These are phyloP conservation scores for Lochmaea capreae DNA, from an alignment of 2,888 invertebrate genomes.

Conservation along the genomic window DNA sequence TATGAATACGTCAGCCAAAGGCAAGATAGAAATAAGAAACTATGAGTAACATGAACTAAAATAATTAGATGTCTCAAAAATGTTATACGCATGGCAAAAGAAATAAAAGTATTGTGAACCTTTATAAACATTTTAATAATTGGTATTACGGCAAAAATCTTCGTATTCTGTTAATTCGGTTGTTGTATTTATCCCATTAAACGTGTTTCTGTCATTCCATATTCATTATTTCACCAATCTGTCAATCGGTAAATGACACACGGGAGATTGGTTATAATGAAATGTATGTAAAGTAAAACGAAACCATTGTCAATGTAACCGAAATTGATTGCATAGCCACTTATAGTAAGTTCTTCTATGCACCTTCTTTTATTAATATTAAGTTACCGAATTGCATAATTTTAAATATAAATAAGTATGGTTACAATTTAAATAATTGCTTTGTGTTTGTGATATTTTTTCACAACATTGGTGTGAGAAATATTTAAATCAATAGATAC, in stretches of 20 bases:
- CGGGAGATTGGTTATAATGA: neutral
- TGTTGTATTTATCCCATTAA: neutral
- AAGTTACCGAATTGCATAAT: neutral
- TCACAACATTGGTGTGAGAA: neutral
- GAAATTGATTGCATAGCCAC: neutral
- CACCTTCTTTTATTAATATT: neutral
- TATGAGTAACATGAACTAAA: too few species aligned
- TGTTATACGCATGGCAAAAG: too few species aligned
- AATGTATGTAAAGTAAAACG: neutral
- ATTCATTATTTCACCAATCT: neutral
- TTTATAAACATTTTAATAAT: neutral
- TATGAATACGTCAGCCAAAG: too few species aligned
- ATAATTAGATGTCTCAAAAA: too few species aligned
- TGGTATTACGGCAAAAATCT: neutral
- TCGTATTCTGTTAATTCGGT: neutral
- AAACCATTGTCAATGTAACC: neutral
- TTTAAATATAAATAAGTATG: neutral
- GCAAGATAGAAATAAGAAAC: too few species aligned
- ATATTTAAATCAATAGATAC: neutral
- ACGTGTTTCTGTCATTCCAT: neutral
- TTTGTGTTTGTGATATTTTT: neutral
- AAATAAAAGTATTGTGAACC: too few species aligned
- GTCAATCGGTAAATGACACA: neutral
- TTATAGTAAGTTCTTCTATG: neutral
- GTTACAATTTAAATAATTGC: neutral